These are phyloP conservation scores for Poecilus cupreus DNA, from an alignment of 2,888 invertebrate species.

Conservation along the genomic window DNA sequence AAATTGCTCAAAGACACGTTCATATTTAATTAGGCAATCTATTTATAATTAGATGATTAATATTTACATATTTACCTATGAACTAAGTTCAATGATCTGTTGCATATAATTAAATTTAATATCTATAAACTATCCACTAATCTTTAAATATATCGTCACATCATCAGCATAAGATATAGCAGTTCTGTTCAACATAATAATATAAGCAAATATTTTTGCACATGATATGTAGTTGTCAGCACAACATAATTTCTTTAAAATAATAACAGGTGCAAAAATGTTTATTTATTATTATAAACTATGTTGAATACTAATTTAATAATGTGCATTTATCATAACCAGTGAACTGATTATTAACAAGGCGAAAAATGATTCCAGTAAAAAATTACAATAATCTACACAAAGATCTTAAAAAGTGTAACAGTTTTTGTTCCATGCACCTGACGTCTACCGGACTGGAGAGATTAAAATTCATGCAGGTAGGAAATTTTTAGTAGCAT, in stretches of 20 bases:
- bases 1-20: not conserved
- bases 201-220: not conserved
- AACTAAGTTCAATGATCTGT: conserved; percentile 7
- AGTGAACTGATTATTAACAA: conserved; percentile 25
- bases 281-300: not conserved
- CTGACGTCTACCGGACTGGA: not conserved
- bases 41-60: conserved; percentile 6
- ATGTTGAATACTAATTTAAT: not conserved
- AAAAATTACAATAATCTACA: not conserved
- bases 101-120: conserved; percentile 15
- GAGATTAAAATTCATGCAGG: not conserved
- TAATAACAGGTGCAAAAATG: no score
- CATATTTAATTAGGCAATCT: not conserved
- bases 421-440: conserved; percentile 1
- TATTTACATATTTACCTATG: not conserved
- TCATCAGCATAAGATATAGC: not conserved
- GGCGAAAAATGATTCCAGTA: conserved; percentile 6
- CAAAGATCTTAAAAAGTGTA: conserved; percentile 20
- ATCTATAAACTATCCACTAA: not conserved
- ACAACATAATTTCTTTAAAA: no score
- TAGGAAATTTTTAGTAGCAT: not conserved
- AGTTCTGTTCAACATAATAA: not conserved
- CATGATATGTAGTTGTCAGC: not conserved
- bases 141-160: conserved; percentile 19
- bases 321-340: not conserved